Evolutionary conservation across 1,140 invertebrate genomes (phyloP), one percentile per base, ranked within the genome.

Genomic region (Drosophila pseudoobscura): DNA sequence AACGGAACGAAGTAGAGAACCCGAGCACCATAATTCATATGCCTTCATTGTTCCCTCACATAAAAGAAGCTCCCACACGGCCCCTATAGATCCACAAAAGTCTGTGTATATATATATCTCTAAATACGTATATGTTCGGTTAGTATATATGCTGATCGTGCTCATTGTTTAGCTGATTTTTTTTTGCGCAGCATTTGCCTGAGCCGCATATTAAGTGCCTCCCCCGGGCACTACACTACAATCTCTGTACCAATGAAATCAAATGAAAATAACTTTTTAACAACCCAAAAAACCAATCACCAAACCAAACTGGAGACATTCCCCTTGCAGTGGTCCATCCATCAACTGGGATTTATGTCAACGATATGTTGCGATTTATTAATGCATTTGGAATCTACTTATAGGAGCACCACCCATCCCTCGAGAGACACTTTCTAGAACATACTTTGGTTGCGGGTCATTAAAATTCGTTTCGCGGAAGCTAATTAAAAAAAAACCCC

Each of bases 181-280:
- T 60, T 84, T 84, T 87, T 77, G 82, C 80, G 69, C 82, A 78
- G 80, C 82, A 63, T 61, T 80, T 80, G 59, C 75, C 66, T 84
- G 80, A 50, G 43, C 60, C 63, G 80, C 77, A 84, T 84, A 80
- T 44, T 66, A 84, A 84, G 62, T 58, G 44, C 24, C 54, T 47
- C 39, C 29, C 51, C 50, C 62, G 56, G 65, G 60, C 62, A 56
- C 76, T 31, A 63, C 59, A 11, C 9, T 11, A 39, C 11, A 39
- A 1, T 39, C 35, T 39, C 35, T 13, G 31, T 3, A 35, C 31
- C 31, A 39, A 66, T 54, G 72, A 55, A 85, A 73, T 76, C 80
- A 80, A 80, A 73, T 80, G 51, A 74, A 84, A 73, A 63, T 75
- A 64, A 66, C 60, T 78, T 74, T 74, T 74, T 68, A 65, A 80